phyloP scores from a whole-genome alignment of 2,113 vertebrate genomes.

The Reinhardtius hippoglossoides region DNA sequence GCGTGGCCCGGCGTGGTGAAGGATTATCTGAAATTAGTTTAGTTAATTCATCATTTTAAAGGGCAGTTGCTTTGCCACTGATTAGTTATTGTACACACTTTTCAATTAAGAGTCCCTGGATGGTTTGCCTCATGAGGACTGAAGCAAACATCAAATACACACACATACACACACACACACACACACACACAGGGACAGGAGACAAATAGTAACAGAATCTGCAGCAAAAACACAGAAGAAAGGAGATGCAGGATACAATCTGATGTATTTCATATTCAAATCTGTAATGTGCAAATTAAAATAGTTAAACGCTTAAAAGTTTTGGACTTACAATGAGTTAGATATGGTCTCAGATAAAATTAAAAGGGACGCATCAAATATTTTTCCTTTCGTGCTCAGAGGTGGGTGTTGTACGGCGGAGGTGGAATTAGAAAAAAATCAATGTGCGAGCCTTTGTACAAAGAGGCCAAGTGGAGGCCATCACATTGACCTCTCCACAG shows the following conservation, averaged over 20 bases:
- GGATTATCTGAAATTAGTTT: slow-evolving; percentile 84
- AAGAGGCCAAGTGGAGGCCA: slow-evolving; percentile 71
- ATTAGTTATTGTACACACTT: slow-evolving; percentile 84
- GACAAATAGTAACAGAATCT: neutral
- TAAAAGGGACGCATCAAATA: neutral
- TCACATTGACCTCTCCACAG: slow-evolving; percentile 69
- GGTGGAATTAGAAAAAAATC: slow-evolving; percentile 66
- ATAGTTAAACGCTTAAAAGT: neutral
- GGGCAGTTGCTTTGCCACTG: slow-evolving; percentile 78
- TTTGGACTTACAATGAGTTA: neutral
- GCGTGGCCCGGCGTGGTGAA: slow-evolving; percentile 62
- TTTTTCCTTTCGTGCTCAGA: slow-evolving; percentile 13
- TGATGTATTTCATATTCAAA: neutral
- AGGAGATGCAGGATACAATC: neutral
- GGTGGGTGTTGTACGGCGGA: slow-evolving; percentile 6
- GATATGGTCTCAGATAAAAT: slow-evolving; percentile 9
- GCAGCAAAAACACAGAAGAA: neutral
- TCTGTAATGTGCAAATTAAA: neutral
- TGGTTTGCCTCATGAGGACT: slow-evolving; percentile 50
- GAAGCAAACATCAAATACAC: slow-evolving; percentile 45
- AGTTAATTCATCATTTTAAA: slow-evolving; percentile 83
- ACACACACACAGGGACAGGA: slow-evolving; percentile 21
- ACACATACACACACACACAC: slow-evolving; percentile 15
- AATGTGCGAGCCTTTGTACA: slow-evolving; percentile 55
- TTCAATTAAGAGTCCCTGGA: slow-evolving; percentile 80